Percentiles rank a stretch among this genome's conserved stretches.
These are phyloP conservation scores for Botia kubotai DNA, from an alignment of 2,797 vertebrate species.

Conservation along the genomic window DNA sequence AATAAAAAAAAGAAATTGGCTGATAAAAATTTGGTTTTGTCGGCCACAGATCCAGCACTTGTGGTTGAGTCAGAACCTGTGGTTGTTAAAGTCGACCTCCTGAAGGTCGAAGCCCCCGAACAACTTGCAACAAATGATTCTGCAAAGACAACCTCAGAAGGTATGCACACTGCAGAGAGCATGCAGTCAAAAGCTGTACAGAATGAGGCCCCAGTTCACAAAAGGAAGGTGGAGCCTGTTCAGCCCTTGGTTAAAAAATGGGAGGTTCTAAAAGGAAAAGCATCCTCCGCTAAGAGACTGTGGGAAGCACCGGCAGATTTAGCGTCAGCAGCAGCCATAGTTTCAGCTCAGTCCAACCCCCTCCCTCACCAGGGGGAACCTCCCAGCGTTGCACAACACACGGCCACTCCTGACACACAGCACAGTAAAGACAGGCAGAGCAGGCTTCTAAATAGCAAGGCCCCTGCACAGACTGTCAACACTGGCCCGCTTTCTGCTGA, in stretches of 20 bases:
- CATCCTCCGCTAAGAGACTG: slow-evolving; percentile 73
- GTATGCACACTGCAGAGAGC: slow-evolving; percentile 74
- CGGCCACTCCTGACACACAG: slow-evolving; percentile 70
- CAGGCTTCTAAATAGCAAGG: slow-evolving; percentile 65
- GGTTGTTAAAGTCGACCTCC: slow-evolving; percentile 51
- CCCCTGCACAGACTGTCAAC: slow-evolving; percentile 66
- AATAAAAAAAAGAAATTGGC: slow-evolving; percentile 69
- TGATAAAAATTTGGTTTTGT: slow-evolving; percentile 52
- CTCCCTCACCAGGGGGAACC: slow-evolving; percentile 74
- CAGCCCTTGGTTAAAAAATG: slow-evolving; percentile 72
- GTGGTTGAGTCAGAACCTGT: slow-evolving; percentile 54
- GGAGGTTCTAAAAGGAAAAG: slow-evolving; percentile 81
- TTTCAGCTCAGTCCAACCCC: slow-evolving; percentile 73
- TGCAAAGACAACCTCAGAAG: slow-evolving; percentile 71
- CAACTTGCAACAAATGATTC: slow-evolving; percentile 58
- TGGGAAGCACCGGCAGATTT: slow-evolving; percentile 60
- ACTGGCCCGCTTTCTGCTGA: slow-evolving; percentile 53
- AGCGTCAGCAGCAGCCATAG: slow-evolving; percentile 73
- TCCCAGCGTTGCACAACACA: slow-evolving; percentile 80
- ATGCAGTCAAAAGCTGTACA: slow-evolving; percentile 77
- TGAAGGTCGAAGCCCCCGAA: slow-evolving; percentile 54
- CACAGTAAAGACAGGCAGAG: slow-evolving; percentile 67
- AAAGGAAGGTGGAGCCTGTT: slow-evolving; percentile 76
- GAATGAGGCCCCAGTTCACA: slow-evolving; percentile 76
- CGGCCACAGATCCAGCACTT: slow-evolving; percentile 52